Evolutionary conservation across 2,113 vertebrate species (phyloP).

Genomic region (Cyprinus carpio): DNA sequence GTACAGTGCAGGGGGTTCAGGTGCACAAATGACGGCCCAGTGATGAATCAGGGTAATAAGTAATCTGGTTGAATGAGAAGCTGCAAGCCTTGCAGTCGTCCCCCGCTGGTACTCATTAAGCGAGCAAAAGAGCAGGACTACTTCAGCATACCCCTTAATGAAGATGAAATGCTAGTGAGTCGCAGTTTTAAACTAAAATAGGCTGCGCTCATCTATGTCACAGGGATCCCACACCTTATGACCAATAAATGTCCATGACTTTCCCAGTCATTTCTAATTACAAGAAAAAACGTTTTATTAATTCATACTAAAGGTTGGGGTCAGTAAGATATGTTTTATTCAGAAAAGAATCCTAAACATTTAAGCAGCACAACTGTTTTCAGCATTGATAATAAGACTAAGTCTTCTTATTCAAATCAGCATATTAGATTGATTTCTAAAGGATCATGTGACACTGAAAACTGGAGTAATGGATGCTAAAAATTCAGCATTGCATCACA

Average conservation of each 20-base stretch:
- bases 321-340: not conserved
- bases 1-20: slow-evolving; percentile 61
- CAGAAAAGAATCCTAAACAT: no score
- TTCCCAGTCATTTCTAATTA: not conserved
- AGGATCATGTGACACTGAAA: no score
- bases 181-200: slow-evolving; percentile 26
- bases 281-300: not conserved
- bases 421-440: no score
- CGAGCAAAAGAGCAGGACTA: slow-evolving; percentile 56
- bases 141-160: slow-evolving; percentile 26
- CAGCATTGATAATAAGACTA: no score
- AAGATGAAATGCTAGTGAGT: slow-evolving; percentile 31
- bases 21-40: slow-evolving; percentile 54
- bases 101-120: slow-evolving; percentile 58
- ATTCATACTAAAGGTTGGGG: not conserved
- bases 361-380: no score
- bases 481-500: no score
- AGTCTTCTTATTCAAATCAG: no score
- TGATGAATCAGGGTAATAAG: slow-evolving; percentile 68
- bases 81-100: slow-evolving; percentile 55
- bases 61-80: slow-evolving; percentile 67
- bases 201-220: not conserved
- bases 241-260: not conserved
- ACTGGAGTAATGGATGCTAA: no score
- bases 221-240: not conserved